Evolutionary conservation across 2,113 vertebrate species (phyloP), one percentile per base, ranked within the genome.

Genomic region (Pluvialis apricaria): DNA sequence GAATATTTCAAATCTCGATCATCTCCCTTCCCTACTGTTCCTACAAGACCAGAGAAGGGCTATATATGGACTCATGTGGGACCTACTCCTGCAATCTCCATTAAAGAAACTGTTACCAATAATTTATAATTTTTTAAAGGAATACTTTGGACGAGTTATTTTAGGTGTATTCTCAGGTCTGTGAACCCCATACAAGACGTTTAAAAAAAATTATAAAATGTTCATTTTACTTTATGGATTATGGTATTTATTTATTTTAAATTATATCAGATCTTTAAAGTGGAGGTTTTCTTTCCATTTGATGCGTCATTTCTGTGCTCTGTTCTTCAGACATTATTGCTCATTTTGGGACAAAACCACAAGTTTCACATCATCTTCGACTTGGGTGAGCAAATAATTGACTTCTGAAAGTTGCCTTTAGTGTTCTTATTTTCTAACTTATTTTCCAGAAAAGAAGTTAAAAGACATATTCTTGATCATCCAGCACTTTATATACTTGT

Each of bases 31-130:
- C 99, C 99, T 42, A 99, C 99, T 5, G 98, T 99, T 90, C 99
- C 99, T n/a, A 98, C 99, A 80, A 98, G 99, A 61, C 99, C 99
- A 79, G 99, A 99, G 80, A 99, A 99, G 77, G 99, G 99, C 73
- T 99, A 99, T 95, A 99, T 99, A 97, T 99, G 99, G 99, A 99
- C 99, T 96, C 99, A 99, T 65, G 98, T 99, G 94, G 99, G 99
- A 98, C 98, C 99, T 45, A 98, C 98, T 54, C 98, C 99, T 52
- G 98, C 99, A 70, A 98, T 99, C 77, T 97, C 99, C 64, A 98
- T 99, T 96, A 99, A 99, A 97, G 99, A 99, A 97, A 98, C 99
- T 57, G 97, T 98, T 93, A 97, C 98, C 9, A 98, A 98, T 92
- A 98, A 97, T 92, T 98, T 98, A 95, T 99, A 98, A 82, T 66